Evolutionary conservation across 35 echinoderm and acorn worm species (phyloP).

Genomic region (Anneissia japonica): DNA sequence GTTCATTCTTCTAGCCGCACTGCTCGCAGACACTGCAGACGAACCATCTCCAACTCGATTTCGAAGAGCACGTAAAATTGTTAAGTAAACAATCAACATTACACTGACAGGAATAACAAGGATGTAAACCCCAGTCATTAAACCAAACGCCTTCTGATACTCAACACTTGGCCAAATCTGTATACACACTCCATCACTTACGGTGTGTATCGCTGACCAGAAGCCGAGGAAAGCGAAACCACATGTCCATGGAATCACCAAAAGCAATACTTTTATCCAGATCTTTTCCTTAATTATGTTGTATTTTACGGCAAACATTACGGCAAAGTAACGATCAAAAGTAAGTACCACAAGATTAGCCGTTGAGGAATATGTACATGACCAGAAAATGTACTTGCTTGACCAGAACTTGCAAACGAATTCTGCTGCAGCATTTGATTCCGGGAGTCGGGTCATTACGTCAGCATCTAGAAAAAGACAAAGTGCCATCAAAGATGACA

Average conservation of each 20-base stretch:
- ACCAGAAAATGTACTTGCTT: constrained; percentile 81
- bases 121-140: not conserved
- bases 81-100: not conserved
- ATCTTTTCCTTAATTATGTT: not conserved
- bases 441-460: not conserved
- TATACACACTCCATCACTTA: not conserved
- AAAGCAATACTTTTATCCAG: not conserved
- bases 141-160: not conserved
- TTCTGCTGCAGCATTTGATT: not conserved
- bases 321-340: constrained; percentile 75
- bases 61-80: not conserved
- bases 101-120: not conserved
- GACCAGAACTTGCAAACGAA: constrained; percentile 80
- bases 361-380: constrained; percentile 64
- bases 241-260: not conserved
- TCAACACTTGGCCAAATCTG: not conserved
- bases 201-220: not conserved
- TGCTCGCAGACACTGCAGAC: no score
- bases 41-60: not conserved
- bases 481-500: not conserved
- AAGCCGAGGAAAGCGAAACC: not conserved
- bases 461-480: not conserved
- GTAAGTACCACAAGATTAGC: constrained; percentile 75
- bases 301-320: constrained; percentile 74
- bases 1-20: not conserved